Evolutionary conservation across 2,888 invertebrate species (phyloP), one percentile per base, ranked within the genome.

Genomic region (Athripsodes cinereus): DNA sequence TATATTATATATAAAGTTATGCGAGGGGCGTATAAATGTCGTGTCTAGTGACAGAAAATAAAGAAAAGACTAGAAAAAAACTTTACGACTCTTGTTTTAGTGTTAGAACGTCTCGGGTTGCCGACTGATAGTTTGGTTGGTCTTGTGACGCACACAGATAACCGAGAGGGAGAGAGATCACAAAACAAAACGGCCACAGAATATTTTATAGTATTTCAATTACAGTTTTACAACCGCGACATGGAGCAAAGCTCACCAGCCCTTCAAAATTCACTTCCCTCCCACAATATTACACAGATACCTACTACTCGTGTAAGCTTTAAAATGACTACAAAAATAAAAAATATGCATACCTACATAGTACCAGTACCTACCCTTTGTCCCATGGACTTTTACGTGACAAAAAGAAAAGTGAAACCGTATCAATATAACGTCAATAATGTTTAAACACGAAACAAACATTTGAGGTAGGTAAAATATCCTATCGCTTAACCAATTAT

Each of bases 191-290:
- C 62, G 60, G 59, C 59, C 62, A 53, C 62, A 53, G 60, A 62
- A 62, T 62, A 62, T 62, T 62, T 62, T 60, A 62, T 62, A 59
- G 62, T 59, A 57, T 62, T 62, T 62, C 62, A 62, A 62, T 62
- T 62, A 62, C 62, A 61, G 60, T 62, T 62, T 62, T 62, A 62
- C 62, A 61, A 54, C 62, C 62, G 54, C 51, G 57, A 53, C 58
- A 60, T 52, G 48, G n/a, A n/a, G n/a, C n/a, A n/a, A 53, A 46
- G 60, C 60, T 16, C 40, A 40, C 13, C 13, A 16, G 3, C 40
- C 40, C 40, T 40, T 40, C 55, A 51, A 3, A 40, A 40, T 40
- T 22, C 51, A 44, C 31, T n/a, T n/a, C n/a, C n/a, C n/a, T n/a
- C n/a, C n/a, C n/a, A n/a, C n/a, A n/a, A n/a, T n/a, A n/a, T n/a